Conservation (phyloP, 2,113 vertebrate genomes). For the Laticauda laticaudata region DNA sequence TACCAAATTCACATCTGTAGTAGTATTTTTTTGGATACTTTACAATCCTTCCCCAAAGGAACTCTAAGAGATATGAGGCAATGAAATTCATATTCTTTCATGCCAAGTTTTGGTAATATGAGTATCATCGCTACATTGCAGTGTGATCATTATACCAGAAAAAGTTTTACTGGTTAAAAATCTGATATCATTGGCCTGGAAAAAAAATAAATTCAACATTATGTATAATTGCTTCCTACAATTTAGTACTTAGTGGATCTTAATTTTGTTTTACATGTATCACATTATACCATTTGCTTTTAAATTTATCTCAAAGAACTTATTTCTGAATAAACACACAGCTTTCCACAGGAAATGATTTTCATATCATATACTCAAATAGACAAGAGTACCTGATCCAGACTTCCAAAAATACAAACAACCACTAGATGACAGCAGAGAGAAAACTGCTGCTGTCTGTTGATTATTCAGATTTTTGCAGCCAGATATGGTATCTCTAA, state of each 20-base stretch:
- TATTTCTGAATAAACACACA: neutral
- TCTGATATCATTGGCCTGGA: neutral
- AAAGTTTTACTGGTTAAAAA: neutral
- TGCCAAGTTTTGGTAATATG: neutral
- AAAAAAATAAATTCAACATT: neutral
- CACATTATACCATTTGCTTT: neutral
- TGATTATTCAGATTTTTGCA: neutral
- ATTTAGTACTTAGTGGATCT: neutral
- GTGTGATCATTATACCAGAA: neutral
- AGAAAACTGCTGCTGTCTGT: neutral
- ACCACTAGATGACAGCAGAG: neutral
- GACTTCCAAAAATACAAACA: neutral
- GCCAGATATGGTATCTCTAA: neutral
- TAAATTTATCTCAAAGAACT: neutral
- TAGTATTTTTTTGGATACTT: neutral
- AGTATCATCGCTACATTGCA: neutral
- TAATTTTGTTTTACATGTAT: neutral
- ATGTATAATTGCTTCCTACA: neutral
- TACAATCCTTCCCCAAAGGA: neutral
- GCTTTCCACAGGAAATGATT: neutral
- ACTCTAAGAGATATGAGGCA: neutral
- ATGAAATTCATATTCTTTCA: neutral
- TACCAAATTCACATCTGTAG: neutral
- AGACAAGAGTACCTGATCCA: neutral
- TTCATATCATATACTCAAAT: neutral